phyloP scores from a whole-genome alignment of 2,113 vertebrate species.

The Dicentrarchus labrax region DNA sequence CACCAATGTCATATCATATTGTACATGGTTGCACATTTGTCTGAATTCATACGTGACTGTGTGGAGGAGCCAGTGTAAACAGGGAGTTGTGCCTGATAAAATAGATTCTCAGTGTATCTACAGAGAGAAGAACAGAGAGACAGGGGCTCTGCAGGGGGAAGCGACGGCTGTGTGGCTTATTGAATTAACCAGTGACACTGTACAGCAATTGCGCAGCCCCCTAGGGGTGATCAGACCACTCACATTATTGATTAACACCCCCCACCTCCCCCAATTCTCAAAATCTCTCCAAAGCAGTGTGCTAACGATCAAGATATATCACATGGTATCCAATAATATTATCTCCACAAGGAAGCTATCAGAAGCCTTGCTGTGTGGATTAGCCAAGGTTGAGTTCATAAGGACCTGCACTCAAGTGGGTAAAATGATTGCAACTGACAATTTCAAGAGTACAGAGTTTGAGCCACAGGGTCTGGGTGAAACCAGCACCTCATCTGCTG shows the following conservation, averaged over 20 bases:
- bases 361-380: conserved; percentile 50
- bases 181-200: conserved; percentile 58
- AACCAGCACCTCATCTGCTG: conserved; percentile 38
- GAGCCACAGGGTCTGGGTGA: conserved; percentile 40
- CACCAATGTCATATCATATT: background rate
- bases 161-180: conserved; percentile 32
- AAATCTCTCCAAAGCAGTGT: conserved; percentile 58
- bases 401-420: conserved; percentile 59
- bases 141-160: conserved; percentile 18
- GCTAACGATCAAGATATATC: conserved; percentile 63
- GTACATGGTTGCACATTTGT: background rate
- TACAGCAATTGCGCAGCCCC: conserved; percentile 49
- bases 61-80: conserved; percentile 3
- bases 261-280: conserved; percentile 12
- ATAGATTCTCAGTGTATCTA: conserved; percentile 11
- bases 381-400: conserved; percentile 69
- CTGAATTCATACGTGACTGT: background rate
- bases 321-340: conserved; percentile 60
- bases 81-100: conserved; percentile 16
- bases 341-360: conserved; percentile 55
- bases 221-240: conserved; percentile 55
- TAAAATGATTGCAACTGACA: conserved; percentile 64
- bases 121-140: conserved; percentile 26
- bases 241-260: conserved; percentile 59
- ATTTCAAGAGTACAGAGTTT: conserved; percentile 37